Evolutionary conservation across 2,797 vertebrate genomes (phyloP).

Genomic region (Melanotaenia pygmaea): DNA sequence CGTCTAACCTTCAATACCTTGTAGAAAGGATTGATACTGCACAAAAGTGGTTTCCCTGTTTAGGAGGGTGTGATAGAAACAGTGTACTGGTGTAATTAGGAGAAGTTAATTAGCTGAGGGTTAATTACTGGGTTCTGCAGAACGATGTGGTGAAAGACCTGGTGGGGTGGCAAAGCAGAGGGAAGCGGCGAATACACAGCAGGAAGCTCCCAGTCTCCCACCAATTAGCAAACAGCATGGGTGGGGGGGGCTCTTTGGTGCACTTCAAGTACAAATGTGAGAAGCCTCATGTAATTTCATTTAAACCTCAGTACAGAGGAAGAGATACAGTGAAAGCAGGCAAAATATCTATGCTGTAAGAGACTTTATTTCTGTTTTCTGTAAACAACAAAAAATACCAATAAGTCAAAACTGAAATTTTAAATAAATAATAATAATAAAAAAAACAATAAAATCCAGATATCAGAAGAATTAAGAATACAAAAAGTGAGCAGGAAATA

Average conservation of each 20-base stretch:
- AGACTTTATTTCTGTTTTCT: slow-evolving; percentile 56
- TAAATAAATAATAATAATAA: neutral
- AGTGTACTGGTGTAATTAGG: slow-evolving; percentile 94
- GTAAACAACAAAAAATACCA: slow-evolving; percentile 31
- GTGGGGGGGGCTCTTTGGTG: slow-evolving; percentile 75
- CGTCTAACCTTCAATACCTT: slow-evolving; percentile 59
- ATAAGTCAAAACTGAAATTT: slow-evolving; percentile 47
- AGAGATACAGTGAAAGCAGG: slow-evolving; percentile 36
- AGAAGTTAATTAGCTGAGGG: slow-evolving; percentile 99
- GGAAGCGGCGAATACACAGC: slow-evolving; percentile 82
- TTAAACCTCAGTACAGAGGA: slow-evolving; percentile 43
- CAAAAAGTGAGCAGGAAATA: slow-evolving; percentile 35
- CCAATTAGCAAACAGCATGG: slow-evolving; percentile 85
- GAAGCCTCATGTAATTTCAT: slow-evolving; percentile 67
- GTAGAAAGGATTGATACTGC: slow-evolving; percentile 62
- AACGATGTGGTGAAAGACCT: slow-evolving; percentile 77
- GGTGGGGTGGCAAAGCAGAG: slow-evolving; percentile 80
- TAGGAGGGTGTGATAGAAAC: slow-evolving; percentile 91
- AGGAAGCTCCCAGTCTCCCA: slow-evolving; percentile 85
- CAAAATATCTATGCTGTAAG: slow-evolving; percentile 57
- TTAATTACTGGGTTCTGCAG: slow-evolving; percentile 95
- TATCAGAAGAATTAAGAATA: slow-evolving; percentile 42
- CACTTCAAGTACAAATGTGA: slow-evolving; percentile 83
- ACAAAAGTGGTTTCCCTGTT: slow-evolving; percentile 83
- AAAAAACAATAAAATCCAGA: slow-evolving; percentile 15